Evolutionary conservation across 2,888 invertebrate genomes (phyloP).

Genomic region (Eupithecia inturbata): DNA sequence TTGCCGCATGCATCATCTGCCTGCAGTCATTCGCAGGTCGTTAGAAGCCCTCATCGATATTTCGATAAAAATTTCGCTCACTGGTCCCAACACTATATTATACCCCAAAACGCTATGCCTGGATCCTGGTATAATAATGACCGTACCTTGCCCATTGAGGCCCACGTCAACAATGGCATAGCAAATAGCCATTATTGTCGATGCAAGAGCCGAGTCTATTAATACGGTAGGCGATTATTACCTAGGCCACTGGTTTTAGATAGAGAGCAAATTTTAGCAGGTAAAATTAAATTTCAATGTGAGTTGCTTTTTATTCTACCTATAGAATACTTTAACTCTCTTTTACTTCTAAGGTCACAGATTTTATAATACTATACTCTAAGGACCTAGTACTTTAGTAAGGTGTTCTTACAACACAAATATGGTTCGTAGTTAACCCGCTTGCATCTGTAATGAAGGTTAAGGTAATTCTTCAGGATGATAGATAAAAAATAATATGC

Average conservation of each 20-base stretch:
- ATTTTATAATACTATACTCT: too few relatives aligned
- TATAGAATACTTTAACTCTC: not conserved
- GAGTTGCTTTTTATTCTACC: not conserved
- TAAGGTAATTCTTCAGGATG: too few relatives aligned
- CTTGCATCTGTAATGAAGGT: too few relatives aligned
- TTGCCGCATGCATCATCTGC: too few relatives aligned
- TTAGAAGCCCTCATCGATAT: too few relatives aligned
- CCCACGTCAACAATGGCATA: slow-evolving; percentile 76
- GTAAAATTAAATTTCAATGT: slow-evolving; percentile 32
- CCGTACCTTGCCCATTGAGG: slow-evolving; percentile 77
- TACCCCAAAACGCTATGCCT: slow-evolving; percentile 56
- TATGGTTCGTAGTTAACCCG: too few relatives aligned
- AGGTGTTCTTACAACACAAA: too few relatives aligned
- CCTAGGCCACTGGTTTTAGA: slow-evolving; percentile 28
- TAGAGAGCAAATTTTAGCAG: slow-evolving; percentile 33
- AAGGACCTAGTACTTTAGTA: too few relatives aligned
- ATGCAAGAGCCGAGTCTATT: slow-evolving; percentile 66
- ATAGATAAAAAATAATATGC: too few relatives aligned
- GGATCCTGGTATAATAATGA: slow-evolving; percentile 70
- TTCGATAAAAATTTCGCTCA: not conserved
- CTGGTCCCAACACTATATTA: slow-evolving; percentile 56
- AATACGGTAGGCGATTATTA: slow-evolving; percentile 60
- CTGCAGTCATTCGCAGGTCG: too few relatives aligned
- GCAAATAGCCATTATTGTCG: slow-evolving; percentile 80
- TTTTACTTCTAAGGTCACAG: too few relatives aligned